These are phyloP conservation scores for Hemicordylus capensis DNA, from an alignment of 2,113 vertebrate species.

Conservation along the genomic window DNA sequence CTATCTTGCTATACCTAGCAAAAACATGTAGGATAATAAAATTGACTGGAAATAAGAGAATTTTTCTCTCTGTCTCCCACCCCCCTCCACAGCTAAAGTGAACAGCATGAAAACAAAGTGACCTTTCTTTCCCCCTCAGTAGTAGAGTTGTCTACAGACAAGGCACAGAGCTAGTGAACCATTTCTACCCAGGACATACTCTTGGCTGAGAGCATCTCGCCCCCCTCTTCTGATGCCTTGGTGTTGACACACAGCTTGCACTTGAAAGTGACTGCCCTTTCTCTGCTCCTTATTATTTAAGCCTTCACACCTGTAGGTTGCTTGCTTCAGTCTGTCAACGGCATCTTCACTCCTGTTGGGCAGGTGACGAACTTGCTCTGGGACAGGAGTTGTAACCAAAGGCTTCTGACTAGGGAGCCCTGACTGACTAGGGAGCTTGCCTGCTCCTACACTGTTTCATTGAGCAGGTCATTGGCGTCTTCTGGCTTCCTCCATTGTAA, in stretches of 20 bases:
- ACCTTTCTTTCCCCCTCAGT: neutral
- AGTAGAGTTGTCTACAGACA: conserved; percentile 34
- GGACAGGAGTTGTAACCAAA: conserved; percentile 46
- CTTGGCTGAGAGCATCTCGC: conserved; percentile 77
- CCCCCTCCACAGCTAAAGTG: neutral
- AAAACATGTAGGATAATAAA: neutral
- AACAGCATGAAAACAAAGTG: conserved; percentile 3
- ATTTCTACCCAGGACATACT: conserved; percentile 61
- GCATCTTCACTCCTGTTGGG: conserved; percentile 20
- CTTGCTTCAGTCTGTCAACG: conserved; percentile 61
- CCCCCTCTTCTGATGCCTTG: conserved; percentile 59
- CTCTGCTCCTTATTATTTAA: conserved; percentile 66
- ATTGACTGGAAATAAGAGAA: neutral
- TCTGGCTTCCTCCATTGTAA: conserved; percentile 71
- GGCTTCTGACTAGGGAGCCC: conserved; percentile 45
- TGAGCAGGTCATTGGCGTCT: conserved; percentile 63
- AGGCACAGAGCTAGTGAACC: conserved; percentile 73
- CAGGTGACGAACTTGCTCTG: conserved; percentile 36
- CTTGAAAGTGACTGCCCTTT: conserved; percentile 64
- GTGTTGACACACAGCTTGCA: conserved; percentile 63
- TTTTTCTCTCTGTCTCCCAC: conserved; percentile 23
- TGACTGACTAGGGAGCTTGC: conserved; percentile 41
- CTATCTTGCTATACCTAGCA: neutral
- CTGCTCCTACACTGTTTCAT: conserved; percentile 66
- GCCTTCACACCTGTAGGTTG: conserved; percentile 66